Evolutionary conservation across 2,888 invertebrate species (phyloP).

Genomic region (Drosophila formosana): DNA sequence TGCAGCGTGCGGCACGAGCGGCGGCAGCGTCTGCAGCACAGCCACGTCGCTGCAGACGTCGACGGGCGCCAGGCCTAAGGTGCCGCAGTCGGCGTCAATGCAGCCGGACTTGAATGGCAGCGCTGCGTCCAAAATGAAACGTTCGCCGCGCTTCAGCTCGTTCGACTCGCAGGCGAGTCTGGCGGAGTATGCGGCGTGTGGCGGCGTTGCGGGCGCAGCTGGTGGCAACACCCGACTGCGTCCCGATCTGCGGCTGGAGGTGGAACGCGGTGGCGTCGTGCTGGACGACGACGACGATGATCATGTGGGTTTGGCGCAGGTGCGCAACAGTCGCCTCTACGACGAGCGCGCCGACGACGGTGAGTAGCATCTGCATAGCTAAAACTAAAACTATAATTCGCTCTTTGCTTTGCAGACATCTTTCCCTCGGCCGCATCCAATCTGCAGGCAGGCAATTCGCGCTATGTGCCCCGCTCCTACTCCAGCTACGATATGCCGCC

Average conservation of each 20-base stretch:
- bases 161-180: constrained; percentile 85
- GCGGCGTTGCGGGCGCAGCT: constrained; percentile 24
- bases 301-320: constrained; percentile 61
- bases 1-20: constrained; percentile 36
- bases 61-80: constrained; percentile 92
- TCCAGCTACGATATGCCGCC: constrained; percentile 84
- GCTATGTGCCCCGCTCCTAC: constrained; percentile 84
- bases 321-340: constrained; percentile 69
- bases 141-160: constrained; percentile 85
- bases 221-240: constrained; percentile 23
- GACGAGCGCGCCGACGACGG: constrained; percentile 71
- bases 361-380: constrained; percentile 22
- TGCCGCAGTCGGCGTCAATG: constrained; percentile 85
- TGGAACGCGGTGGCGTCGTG: constrained; percentile 39
- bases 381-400: neutral
- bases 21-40: constrained; percentile 28
- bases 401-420: constrained; percentile 45
- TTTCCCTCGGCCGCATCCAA: constrained; percentile 62
- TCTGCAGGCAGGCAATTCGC: constrained; percentile 51
- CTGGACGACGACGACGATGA: constrained; percentile 58
- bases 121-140: constrained; percentile 83
- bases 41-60: constrained; percentile 76
- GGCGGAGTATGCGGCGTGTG: constrained; percentile 82
- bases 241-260: constrained; percentile 53
- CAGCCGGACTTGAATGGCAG: constrained; percentile 63